A percentile compares a stretch with the other conserved stretches of the same genome.
phyloP scores from a whole-genome alignment of 2,113 vertebrate genomes.

The Eulemur macaco region DNA sequence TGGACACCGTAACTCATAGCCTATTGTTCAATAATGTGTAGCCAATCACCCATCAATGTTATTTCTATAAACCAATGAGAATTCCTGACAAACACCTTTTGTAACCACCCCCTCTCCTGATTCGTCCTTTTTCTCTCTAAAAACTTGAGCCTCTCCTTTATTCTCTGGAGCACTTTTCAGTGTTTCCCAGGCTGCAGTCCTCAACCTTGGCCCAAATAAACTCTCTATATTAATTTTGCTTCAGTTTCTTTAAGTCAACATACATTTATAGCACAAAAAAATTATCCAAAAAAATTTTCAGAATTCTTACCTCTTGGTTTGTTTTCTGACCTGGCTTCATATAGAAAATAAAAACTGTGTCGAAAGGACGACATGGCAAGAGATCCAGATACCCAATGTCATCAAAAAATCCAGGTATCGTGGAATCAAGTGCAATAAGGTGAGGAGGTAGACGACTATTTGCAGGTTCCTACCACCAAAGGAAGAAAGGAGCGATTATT shows the following conservation, averaged over 20 bases:
- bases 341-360: conserved; percentile 98
- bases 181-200: not conserved
- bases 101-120: not conserved
- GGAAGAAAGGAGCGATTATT: conserved; percentile 17
- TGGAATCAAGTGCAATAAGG: conserved; percentile 95
- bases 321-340: conserved; percentile 97
- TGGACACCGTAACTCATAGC: not conserved
- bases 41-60: not conserved
- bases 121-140: not conserved
- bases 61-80: not conserved
- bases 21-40: not conserved
- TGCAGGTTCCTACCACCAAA: conserved; percentile 89
- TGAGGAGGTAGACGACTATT: conserved; percentile 98
- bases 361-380: conserved; percentile 95
- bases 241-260: not conserved
- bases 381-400: conserved; percentile 96
- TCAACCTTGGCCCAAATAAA: not conserved
- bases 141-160: not conserved
- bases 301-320: conserved; percentile 90
- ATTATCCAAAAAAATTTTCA: not conserved
- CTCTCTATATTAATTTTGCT: not conserved
- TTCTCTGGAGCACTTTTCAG: not conserved
- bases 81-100: not conserved
- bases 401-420: conserved; percentile 95
- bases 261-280: conserved; percentile 47